phyloP scores from a whole-genome alignment of 2,113 vertebrate genomes.

The Dipodomys spectabilis region DNA sequence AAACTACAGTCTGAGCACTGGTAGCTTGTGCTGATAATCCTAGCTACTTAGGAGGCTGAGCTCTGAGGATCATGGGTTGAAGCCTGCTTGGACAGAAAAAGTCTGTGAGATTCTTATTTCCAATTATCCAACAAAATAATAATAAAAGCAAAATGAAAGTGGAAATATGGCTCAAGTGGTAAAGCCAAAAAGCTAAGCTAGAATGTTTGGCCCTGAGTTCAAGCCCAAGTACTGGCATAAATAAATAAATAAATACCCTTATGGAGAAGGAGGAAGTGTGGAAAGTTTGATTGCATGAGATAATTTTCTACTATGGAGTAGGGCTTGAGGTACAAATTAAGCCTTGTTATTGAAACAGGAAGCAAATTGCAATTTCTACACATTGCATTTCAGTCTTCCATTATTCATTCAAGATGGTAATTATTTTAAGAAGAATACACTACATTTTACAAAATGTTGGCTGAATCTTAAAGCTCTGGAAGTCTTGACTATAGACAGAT shows the following conservation, averaged over 20 bases:
- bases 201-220: no score
- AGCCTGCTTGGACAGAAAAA: no score
- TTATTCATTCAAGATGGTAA: not conserved
- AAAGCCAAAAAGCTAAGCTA: no score
- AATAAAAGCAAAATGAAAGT: no score
- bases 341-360: not conserved
- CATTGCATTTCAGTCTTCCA: not conserved
- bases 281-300: not conserved
- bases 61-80: no score
- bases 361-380: not conserved
- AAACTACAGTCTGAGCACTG: not conserved
- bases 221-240: no score
- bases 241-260: no score
- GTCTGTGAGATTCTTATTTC: no score
- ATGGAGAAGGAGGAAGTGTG: not conserved
- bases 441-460: constrained; percentile 29
- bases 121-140: no score
- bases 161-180: no score
- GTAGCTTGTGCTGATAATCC: no score
- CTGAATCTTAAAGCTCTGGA: constrained; percentile 37
- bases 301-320: not conserved
- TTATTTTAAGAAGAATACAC: constrained; percentile 10
- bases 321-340: not conserved
- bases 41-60: no score
- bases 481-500: not conserved